Percentiles rank a stretch among this genome's conserved stretches.
phyloP scores from a whole-genome alignment of 2,888 invertebrate species.

The Atrina japonica region DNA sequence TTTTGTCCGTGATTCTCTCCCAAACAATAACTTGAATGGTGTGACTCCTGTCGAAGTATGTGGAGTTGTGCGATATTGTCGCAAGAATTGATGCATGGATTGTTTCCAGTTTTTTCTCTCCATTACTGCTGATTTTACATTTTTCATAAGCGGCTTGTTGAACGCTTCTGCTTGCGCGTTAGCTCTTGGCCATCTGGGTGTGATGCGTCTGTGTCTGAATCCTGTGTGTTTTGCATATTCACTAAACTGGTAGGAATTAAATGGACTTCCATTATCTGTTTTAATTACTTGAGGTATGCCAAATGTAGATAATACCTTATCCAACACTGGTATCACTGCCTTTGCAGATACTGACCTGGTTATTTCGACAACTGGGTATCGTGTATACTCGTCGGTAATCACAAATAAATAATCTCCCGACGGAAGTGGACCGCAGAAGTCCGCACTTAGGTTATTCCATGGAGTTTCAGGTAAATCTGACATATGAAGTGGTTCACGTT shows the following conservation, averaged over 20 bases:
- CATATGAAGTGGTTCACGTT: constrained; percentile 45
- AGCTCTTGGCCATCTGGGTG: constrained; percentile 33
- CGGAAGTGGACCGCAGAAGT: constrained; percentile 46
- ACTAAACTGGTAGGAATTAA: constrained; percentile 35
- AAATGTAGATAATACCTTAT: constrained; percentile 42
- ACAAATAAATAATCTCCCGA: constrained; percentile 48
- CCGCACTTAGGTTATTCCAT: constrained; percentile 34
- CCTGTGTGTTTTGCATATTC: constrained; percentile 35
- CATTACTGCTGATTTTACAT: not conserved
- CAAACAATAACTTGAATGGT: constrained; percentile 14
- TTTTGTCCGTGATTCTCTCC: constrained; percentile 3
- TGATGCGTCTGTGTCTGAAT: constrained; percentile 50
- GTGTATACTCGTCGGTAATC: constrained; percentile 51
- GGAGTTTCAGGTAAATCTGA: constrained; percentile 39
- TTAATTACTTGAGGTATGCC: constrained; percentile 37
- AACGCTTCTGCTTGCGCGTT: constrained; percentile 25
- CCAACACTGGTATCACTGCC: constrained; percentile 35
- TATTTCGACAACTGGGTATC: constrained; percentile 47
- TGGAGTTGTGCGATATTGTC: constrained; percentile 31
- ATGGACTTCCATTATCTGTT: constrained; percentile 49
- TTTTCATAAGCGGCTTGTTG: constrained; percentile 26
- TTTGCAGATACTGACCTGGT: constrained; percentile 30
- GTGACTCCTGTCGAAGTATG: constrained; percentile 30
- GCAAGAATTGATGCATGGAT: constrained; percentile 26
- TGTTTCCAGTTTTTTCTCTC: constrained; percentile 36